Base-by-base conservation (phyloP, 2,113 vertebrate species). In the Rhea pennata region DNA sequence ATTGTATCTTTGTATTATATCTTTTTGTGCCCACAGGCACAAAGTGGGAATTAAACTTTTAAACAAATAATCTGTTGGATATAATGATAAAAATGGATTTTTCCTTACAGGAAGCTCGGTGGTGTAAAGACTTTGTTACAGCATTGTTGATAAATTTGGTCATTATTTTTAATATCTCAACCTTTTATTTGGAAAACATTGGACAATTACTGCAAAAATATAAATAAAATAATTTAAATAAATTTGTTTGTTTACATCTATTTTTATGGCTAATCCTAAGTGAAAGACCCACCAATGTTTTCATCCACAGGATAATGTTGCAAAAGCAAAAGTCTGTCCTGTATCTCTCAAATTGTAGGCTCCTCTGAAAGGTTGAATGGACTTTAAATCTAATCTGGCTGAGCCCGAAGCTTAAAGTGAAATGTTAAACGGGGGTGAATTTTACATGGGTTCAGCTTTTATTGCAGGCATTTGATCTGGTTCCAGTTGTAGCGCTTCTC, bases 381-480 rank as follows among this genome's bases (percentile, higher is more conserved):
- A 69, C 58, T 75, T 93, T 58, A 74, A 83, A 91, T 93, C 40
- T 65, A 82, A 82, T 69, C 54, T 65, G 64, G 5, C 23, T 76
- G 59, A 89, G 10, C 61, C 83, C 78, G 66, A 61, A 75, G 29
- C 44, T 93, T 87, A 26, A 12, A 93, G 21, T 72, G 58, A 84
- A 95, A 75, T 3, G 9, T 56, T 94, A 94, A 94, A 88, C 1
- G 0, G 0, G 6, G 39, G 51, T 87, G 48, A 93, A 48, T 96
- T 93, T 95, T 81, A 78, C 72, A 69, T 72, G 48, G 48, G 54
- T 93, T 88, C 73, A 72, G 27, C 21, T 93, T 84, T 92, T 94
- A 94, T 61, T 88, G 65, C n/a, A 94, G 62, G n/a, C 21, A 79
- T 96, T 92, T 95, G n/a, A 75, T 96, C 39, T 72, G 10, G 21